phyloP scores from a whole-genome alignment of 2,113 vertebrate species.

The Urocynchramus pylzowi region DNA sequence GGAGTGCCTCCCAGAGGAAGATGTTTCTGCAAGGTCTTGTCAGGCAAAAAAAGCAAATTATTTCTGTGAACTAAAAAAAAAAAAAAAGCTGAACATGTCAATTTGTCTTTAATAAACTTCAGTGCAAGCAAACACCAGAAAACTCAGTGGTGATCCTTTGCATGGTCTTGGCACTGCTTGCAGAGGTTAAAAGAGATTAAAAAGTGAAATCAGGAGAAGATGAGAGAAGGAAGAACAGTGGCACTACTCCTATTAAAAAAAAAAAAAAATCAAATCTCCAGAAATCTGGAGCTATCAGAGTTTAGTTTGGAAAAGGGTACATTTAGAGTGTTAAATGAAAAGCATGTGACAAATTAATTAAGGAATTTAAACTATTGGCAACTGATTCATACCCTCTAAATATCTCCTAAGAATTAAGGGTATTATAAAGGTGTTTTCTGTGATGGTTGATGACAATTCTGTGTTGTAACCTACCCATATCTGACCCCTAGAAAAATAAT shows the following conservation, averaged over 20 bases:
- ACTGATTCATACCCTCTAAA: not conserved
- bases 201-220: not conserved
- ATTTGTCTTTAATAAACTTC: not conserved
- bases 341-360: not conserved
- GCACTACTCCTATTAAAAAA: not conserved
- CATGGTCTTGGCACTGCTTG: not conserved
- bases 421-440: accelerated
- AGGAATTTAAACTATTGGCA: not conserved
- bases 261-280: not conserved
- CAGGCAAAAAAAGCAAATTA: not conserved
- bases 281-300: not conserved
- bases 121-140: not conserved
- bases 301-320: not conserved
- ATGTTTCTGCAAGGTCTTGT: not conserved
- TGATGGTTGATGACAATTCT: not conserved
- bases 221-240: not conserved
- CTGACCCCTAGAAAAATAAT: not conserved
- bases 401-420: not conserved
- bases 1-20: not conserved
- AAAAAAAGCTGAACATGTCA: too few relatives aligned
- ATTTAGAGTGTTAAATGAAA: not conserved
- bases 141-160: not conserved
- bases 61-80: not conserved
- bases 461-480: accelerated
- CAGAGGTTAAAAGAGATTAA: not conserved